Percentiles rank a stretch among this genome's conserved stretches.
Evolutionary conservation across 2,113 vertebrate genomes (phyloP).

Genomic region (Apistogramma diplotaenia): DNA sequence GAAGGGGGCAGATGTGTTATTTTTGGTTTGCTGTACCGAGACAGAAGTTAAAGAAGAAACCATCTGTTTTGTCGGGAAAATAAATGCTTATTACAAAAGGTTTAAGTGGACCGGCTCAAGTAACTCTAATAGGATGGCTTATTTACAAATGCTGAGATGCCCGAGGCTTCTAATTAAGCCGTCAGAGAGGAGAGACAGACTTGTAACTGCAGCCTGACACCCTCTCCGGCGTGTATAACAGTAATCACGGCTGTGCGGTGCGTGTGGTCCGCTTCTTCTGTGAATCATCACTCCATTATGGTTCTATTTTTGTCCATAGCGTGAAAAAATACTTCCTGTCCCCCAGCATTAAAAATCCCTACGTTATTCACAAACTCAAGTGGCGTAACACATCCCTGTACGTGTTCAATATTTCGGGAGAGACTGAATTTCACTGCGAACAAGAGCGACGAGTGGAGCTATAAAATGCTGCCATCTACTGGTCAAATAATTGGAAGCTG

Average conservation of each 20-base stretch:
- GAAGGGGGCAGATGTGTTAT: accelerated
- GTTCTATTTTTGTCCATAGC: neutral
- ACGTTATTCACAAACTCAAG: neutral
- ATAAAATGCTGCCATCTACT: slow-evolving; percentile 30
- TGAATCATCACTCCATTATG: neutral
- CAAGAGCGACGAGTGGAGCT: accelerated
- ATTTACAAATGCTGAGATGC: neutral
- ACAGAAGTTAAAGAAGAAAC: neutral
- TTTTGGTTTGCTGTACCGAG: neutral
- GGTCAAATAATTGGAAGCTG: neutral
- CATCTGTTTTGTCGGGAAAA: accelerated
- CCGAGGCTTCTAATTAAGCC: neutral
- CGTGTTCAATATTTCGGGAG: neutral
- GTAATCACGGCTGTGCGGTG: slow-evolving; percentile 7
- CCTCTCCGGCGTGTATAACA: neutral
- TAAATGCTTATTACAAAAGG: neutral
- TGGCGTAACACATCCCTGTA: neutral
- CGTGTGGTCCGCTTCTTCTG: slow-evolving; percentile 32
- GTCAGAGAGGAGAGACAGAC: neutral
- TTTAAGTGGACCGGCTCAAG: neutral
- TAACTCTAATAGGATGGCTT: neutral
- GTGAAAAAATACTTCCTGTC: neutral
- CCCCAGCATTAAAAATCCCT: too few relatives aligned
- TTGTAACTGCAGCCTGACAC: neutral
- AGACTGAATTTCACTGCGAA: accelerated